A percentile compares a stretch with the other conserved stretches of the same genome.
phyloP scores from a whole-genome alignment of 2,888 invertebrate species.

The Campopleginae sp. region DNA sequence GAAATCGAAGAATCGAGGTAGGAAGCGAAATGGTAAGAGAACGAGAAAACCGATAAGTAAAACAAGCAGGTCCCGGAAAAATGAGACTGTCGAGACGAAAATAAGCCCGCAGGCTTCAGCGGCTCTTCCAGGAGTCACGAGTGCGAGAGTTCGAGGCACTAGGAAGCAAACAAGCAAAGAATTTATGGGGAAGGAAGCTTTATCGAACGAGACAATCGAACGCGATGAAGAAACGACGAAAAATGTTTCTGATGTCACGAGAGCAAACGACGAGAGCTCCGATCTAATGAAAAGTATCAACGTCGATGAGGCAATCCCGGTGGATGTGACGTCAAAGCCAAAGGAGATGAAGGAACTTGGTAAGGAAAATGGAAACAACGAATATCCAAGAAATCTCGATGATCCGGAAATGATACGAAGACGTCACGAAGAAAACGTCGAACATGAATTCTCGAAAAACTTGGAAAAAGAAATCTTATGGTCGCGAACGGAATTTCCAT shows the following conservation, averaged over 20 bases:
- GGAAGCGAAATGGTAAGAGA: constrained; percentile 70
- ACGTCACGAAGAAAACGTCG: constrained; percentile 73
- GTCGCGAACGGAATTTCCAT: constrained; percentile 65
- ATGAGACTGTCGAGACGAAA: constrained; percentile 36
- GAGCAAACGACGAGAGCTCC: constrained; percentile 18
- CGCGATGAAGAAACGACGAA: neutral
- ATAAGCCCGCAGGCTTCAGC: constrained; percentile 32
- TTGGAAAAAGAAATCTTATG: constrained; percentile 77
- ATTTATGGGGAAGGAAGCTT: constrained; percentile 31
- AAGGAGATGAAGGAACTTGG: constrained; percentile 21
- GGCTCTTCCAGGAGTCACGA: constrained; percentile 30
- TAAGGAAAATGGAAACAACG: constrained; percentile 75
- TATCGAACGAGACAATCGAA: constrained; percentile 35
- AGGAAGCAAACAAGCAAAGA: constrained; percentile 1
- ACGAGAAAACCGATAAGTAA: constrained; percentile 47
- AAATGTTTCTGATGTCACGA: constrained; percentile 6
- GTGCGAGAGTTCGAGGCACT: constrained; percentile 18
- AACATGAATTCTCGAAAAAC: constrained; percentile 78
- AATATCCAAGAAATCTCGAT: constrained; percentile 77
- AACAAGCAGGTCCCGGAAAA: constrained; percentile 49
- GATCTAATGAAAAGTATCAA: constrained; percentile 45
- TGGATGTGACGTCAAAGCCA: constrained; percentile 59
- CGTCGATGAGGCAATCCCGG: constrained; percentile 56
- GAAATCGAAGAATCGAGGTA: constrained; percentile 72
- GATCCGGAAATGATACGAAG: constrained; percentile 50